Evolutionary conservation across 2,888 invertebrate species (phyloP).

Genomic region (Aphodius granarius): DNA sequence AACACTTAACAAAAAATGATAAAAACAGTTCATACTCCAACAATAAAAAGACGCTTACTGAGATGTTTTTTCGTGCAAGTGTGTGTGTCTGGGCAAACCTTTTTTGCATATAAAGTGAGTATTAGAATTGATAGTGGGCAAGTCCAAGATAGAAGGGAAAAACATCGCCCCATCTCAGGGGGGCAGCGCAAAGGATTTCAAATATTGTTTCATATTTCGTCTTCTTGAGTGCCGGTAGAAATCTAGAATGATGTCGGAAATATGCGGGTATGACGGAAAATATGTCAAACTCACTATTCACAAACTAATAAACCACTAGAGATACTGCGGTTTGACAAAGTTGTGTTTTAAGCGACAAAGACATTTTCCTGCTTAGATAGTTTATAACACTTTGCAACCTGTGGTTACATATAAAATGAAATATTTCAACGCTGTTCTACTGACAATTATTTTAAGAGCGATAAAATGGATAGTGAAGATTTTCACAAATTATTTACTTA

Average conservation of each 20-base stretch:
- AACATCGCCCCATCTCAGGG: not conserved
- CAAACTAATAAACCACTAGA: not conserved
- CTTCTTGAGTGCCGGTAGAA: not conserved
- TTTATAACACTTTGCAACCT: no score
- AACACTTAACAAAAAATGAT: no score
- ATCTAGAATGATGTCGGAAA: not conserved
- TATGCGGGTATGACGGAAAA: not conserved
- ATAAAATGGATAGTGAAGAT: no score
- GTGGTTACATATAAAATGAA: no score
- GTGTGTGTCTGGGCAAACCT: not conserved
- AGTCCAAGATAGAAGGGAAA: not conserved
- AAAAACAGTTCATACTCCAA: no score
- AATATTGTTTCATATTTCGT: not conserved
- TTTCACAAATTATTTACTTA: no score
- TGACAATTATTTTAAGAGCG: no score
- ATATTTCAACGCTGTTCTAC: no score
- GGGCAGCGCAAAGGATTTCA: not conserved
- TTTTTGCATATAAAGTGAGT: slow-evolving; percentile 15
- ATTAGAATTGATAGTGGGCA: not conserved
- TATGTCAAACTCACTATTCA: not conserved
- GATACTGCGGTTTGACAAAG: not conserved
- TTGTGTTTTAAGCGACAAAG: not conserved
- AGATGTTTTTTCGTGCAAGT: not conserved
- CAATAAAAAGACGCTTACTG: no score
- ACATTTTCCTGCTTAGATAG: not conserved